Conservation (phyloP, 1,140 invertebrate genomes). For the Drosophila nannoptera region DNA sequence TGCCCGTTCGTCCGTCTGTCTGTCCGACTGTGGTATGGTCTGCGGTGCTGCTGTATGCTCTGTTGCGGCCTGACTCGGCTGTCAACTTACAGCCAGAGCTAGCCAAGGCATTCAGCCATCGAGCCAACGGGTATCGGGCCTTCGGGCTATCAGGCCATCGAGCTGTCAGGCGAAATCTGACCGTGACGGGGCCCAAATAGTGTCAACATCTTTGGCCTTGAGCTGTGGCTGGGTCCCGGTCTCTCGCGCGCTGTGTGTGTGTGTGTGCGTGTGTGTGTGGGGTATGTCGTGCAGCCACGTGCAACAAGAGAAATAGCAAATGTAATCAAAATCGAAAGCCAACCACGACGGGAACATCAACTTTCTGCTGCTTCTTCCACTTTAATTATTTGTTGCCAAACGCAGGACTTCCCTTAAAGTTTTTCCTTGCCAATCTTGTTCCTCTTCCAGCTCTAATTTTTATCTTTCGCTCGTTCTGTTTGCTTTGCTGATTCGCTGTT, state of each 20-base stretch:
- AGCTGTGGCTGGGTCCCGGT: conserved; percentile 38
- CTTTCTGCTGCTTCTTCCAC: conserved; percentile 27
- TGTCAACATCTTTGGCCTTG: conserved; percentile 67
- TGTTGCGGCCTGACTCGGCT: conserved; percentile 12
- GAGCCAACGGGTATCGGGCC: no score
- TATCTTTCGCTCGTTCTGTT: conserved; percentile 41
- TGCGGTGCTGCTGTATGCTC: conserved; percentile 18
- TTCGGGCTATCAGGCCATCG: no score
- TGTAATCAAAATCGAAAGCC: conserved; percentile 25
- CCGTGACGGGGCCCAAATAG: conserved; percentile 31
- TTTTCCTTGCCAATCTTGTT: conserved; percentile 6
- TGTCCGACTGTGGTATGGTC: not conserved
- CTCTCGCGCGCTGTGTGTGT: not conserved
- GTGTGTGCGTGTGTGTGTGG: no score
- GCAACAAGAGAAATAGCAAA: conserved; percentile 38
- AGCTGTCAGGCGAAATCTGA: conserved; percentile 44
- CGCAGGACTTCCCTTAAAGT: conserved; percentile 28
- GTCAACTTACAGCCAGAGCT: conserved; percentile 35
- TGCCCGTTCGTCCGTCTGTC: conserved; percentile 8
- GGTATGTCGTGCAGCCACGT: conserved; percentile 46
- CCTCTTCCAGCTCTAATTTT: conserved; percentile 6
- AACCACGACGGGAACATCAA: conserved; percentile 24
- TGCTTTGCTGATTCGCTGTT: conserved; percentile 62
- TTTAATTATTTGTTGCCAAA: conserved; percentile 65
- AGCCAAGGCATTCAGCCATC: not conserved